Percentiles rank a stretch among this genome's conserved stretches.
Conservation (phyloP, 2,888 invertebrate genomes). For the Trisateles emortualis region DNA sequence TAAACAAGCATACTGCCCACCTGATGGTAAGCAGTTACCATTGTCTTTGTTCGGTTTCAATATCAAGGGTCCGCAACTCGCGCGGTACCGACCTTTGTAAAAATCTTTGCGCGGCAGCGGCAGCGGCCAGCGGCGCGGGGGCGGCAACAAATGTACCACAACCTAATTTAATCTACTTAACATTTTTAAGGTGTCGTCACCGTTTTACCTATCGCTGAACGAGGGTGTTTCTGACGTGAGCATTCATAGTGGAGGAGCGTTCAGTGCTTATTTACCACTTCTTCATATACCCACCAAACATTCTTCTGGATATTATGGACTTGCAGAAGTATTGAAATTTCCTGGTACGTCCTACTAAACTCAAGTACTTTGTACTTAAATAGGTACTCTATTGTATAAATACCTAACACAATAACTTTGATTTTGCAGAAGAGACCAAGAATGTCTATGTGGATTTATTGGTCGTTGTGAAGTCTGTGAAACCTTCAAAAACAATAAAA, state of each 20-base stretch:
- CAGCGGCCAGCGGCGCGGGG: no score
- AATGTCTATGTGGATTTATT: conserved; percentile 88
- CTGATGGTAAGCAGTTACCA: no score
- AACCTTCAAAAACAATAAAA: conserved; percentile 87
- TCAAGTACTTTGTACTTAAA: neutral
- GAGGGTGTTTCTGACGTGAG: conserved; percentile 89
- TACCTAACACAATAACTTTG: neutral
- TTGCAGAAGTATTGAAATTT: conserved; percentile 83
- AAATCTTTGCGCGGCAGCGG: no score
- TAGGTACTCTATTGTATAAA: neutral
- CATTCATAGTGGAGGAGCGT: conserved; percentile 84
- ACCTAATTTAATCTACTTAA: no score
- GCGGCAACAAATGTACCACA: no score
- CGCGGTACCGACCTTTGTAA: no score
- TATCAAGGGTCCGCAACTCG: no score
- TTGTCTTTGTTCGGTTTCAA: no score
- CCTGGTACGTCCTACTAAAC: conserved; percentile 59
- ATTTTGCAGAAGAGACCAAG: conserved; percentile 69
- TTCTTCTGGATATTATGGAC: conserved; percentile 82
- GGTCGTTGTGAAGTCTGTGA: conserved; percentile 89
- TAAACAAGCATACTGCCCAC: no score
- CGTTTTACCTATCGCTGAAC: conserved; percentile 88
- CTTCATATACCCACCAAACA: conserved; percentile 89
- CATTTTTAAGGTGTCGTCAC: conserved; percentile 88
- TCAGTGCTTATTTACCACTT: conserved; percentile 80